Evolutionary conservation across 1,140 invertebrate species (phyloP).

Genomic region (Ylistrum balloti): DNA sequence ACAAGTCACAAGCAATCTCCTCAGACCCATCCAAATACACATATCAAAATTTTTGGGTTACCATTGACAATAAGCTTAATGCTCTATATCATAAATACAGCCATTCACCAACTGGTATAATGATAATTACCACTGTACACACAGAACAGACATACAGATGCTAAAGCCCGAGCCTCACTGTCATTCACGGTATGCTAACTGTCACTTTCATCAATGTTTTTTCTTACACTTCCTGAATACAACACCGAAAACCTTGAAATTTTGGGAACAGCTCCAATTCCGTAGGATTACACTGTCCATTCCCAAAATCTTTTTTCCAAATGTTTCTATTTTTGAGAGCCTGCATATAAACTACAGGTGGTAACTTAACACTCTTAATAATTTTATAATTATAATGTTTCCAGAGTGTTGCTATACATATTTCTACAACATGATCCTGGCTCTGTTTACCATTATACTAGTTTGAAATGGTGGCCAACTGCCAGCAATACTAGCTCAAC

Average conservation of each 20-base stretch:
- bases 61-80: too few species aligned
- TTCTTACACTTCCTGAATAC: neutral
- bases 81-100: too few species aligned
- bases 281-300: neutral
- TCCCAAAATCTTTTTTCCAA: neutral
- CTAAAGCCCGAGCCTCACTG: neutral
- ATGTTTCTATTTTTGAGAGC: neutral
- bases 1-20: too few species aligned
- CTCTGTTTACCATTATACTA: neutral
- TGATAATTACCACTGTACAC: neutral
- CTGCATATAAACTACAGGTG: neutral
- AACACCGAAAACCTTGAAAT: neutral
- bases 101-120: neutral
- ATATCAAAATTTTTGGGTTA: neutral
- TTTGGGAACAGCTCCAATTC: neutral
- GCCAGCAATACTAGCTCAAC: neutral
- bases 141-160: neutral
- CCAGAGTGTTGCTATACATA: neutral
- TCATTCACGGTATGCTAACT: neutral
- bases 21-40: too few species aligned
- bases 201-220: slow-evolving; percentile 20
- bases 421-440: neutral
- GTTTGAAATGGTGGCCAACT: neutral
- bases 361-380: neutral
- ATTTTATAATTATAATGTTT: neutral